A percentile compares a stretch with the other conserved stretches of the same genome.
Evolutionary conservation across 2,888 invertebrate species (phyloP).

Genomic region (Sthenelais limicola): DNA sequence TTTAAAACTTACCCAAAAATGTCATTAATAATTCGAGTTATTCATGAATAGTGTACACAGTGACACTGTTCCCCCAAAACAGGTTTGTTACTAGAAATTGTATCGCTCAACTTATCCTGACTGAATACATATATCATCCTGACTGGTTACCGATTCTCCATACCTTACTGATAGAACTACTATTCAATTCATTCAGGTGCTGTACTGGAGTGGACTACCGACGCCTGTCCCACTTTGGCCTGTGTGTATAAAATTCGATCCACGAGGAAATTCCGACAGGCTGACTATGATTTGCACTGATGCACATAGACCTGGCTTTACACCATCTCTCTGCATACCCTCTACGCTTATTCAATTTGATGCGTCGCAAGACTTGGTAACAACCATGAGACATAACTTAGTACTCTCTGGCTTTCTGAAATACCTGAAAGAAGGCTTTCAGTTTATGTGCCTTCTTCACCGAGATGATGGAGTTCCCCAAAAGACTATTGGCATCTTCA

Average conservation of each 20-base stretch:
- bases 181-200: not conserved
- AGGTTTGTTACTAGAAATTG: too few relatives aligned
- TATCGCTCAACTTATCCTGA: too few relatives aligned
- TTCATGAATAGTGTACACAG: too few relatives aligned
- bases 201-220: not conserved
- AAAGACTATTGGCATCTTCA: not conserved
- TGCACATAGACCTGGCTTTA: not conserved
- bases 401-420: not conserved
- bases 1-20: too few relatives aligned
- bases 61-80: too few relatives aligned
- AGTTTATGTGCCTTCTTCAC: not conserved
- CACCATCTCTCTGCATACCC: not conserved
- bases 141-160: too few relatives aligned
- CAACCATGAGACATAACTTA: too few relatives aligned
- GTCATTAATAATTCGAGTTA: too few relatives aligned
- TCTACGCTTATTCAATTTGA: not conserved
- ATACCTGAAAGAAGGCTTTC: slow-evolving; percentile 5
- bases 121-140: too few relatives aligned
- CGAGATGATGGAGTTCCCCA: too few relatives aligned
- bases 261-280: not conserved
- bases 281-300: not conserved
- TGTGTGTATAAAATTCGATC: not conserved
- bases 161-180: not conserved
- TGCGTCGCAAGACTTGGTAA: too few relatives aligned
- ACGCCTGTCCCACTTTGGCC: not conserved